These are phyloP conservation scores for Pseudachorutes palmiensis DNA, from an alignment of 1,140 invertebrate genomes.

Conservation along the genomic window DNA sequence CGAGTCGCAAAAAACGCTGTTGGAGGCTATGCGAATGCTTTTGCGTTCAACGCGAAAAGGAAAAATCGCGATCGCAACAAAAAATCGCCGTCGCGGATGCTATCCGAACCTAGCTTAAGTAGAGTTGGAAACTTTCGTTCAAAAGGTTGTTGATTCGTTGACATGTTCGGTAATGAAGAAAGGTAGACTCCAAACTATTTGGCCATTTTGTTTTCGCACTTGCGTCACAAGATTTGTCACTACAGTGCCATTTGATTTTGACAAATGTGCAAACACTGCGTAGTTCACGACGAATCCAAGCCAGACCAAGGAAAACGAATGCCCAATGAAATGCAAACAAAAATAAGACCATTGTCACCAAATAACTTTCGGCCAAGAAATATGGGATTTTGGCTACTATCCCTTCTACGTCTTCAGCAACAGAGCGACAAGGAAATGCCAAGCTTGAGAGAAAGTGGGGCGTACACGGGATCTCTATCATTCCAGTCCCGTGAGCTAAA, in stretches of 20 bases:
- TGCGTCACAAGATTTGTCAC: no score
- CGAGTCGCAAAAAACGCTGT: no score
- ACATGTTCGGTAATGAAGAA: neutral
- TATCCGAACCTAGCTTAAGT: neutral
- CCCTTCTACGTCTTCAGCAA: neutral
- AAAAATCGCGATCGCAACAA: no score
- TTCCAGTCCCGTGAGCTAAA: neutral
- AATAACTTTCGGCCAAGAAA: neutral
- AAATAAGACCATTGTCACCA: neutral
- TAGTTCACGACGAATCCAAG: neutral
- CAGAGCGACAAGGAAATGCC: neutral
- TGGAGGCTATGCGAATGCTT: no score
- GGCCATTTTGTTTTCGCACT: neutral
- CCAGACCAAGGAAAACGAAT: slow-evolving; percentile 3
- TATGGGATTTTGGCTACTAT: slow-evolving; percentile 2
- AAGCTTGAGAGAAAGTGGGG: slow-evolving; percentile 1
- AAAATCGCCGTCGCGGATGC: no score
- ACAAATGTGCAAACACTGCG: neutral
- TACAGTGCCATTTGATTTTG: no score
- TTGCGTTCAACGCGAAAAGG: no score
- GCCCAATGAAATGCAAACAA: slow-evolving; percentile 5
- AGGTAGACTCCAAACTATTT: neutral
- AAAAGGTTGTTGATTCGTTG: neutral
- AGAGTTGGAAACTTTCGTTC: slow-evolving; percentile 7
- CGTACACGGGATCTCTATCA: slow-evolving; percentile 10